A percentile compares a stretch with the other conserved stretches of the same genome.
Conservation (phyloP, 2,888 invertebrate genomes). For the Gastracanthus pulcherrimus region DNA sequence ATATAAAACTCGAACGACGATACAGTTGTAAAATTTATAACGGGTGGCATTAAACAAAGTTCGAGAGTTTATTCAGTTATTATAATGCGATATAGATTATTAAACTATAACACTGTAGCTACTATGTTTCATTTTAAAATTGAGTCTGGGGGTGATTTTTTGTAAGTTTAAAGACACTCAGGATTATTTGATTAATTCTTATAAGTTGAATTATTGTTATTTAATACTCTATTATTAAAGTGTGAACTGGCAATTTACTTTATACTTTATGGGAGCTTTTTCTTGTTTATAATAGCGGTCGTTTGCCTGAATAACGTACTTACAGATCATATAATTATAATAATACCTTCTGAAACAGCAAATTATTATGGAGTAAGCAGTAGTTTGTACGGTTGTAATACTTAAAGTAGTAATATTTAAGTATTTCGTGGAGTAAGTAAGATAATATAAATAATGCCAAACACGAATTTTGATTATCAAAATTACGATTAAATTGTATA, state of each 20-base stretch:
- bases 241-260: background rate
- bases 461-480: too few relatives aligned
- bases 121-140: background rate
- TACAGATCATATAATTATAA: background rate
- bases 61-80: background rate
- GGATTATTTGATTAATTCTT: too few relatives aligned
- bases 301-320: background rate
- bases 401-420: background rate
- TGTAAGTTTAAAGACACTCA: background rate
- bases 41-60: background rate
- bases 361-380: background rate
- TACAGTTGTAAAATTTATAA: background rate
- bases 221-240: background rate
- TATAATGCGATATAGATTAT: background rate
- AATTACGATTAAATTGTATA: too few relatives aligned
- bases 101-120: too few relatives aligned
- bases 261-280: background rate
- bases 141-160: background rate
- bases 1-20: constrained; percentile 2
- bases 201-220: too few relatives aligned
- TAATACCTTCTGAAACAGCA: background rate
- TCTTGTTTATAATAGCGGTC: background rate
- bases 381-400: background rate
- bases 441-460: background rate
- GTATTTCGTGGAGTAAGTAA: background rate